Evolutionary conservation across 2,113 vertebrate species (phyloP), one percentile per base, ranked within the genome.

Genomic region (Merops nubicus): DNA sequence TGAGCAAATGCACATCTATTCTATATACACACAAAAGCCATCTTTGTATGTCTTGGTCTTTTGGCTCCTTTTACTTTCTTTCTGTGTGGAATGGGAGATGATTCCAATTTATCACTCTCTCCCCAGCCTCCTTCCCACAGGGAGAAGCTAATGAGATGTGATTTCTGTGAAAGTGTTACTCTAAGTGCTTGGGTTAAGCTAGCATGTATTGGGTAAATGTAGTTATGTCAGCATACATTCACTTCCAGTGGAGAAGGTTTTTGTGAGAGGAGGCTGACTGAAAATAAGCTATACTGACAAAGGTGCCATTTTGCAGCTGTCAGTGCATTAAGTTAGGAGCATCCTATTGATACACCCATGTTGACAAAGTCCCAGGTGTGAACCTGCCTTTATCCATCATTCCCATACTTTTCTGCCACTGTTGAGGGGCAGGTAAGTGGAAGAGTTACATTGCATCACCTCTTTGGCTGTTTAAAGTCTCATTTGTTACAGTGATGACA

Each of bases 1-100:
- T 51, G 54, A 85, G 75, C 88, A 80, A 77, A 69, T 67, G 81
- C 70, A 80, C 40, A 69, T 83, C 62, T 17, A 6, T 63, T 90
- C 45, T 54, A 31, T 28, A 60, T 50, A 54, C n/a, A 22, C 76
- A 34, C 16, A 90, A 95, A 96, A 94, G 85, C 88, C 88, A 83
- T 88, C 57, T 73, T 90, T 87, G 76, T 95, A 14, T 76, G 74
- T 62, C 63, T 82, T 63, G 47, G 14, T 87, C 72, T 93, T 79
- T 83, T 83, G 31, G 25, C n/a, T 91, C 59, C 57, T 82, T 82
- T 87, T 48, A 40, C 77, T 88, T 91, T 89, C 51, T 68, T 96
- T 93, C 91, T 93, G 62, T 95, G 94, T 87, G 93, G 42, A 91
- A 69, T 1, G 1, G 53, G 85, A 93, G 33, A 81, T 28, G n/a